phyloP scores from a whole-genome alignment of 2,113 vertebrate genomes.

The Albula goreensis region DNA sequence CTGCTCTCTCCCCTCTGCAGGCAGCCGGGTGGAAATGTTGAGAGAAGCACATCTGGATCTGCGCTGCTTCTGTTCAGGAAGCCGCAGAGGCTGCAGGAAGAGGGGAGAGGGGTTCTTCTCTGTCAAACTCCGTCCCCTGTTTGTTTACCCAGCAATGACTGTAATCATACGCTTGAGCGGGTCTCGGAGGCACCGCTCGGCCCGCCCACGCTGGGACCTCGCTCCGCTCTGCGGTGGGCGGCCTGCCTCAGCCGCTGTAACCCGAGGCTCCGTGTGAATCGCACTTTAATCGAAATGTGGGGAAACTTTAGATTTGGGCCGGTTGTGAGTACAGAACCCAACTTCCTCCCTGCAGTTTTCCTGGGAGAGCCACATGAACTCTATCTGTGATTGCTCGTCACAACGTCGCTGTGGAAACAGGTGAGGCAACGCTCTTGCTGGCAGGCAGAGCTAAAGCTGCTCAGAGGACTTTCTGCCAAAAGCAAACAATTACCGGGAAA shows the following conservation, averaged over 20 bases:
- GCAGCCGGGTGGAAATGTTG: not conserved
- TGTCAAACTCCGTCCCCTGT: constrained; percentile 34
- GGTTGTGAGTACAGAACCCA: constrained; percentile 24
- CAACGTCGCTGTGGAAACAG: constrained; percentile 10
- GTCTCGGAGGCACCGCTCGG: constrained; percentile 5
- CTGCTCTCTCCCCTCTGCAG: not conserved
- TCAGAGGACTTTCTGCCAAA: constrained; percentile 31
- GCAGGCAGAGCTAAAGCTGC: not conserved
- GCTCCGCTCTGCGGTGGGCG: not conserved
- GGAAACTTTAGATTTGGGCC: constrained; percentile 38
- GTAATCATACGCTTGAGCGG: constrained; percentile 42
- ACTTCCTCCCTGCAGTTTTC: constrained; percentile 32
- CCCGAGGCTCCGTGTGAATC: constrained; percentile 17
- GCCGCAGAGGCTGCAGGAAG: constrained; percentile 33
- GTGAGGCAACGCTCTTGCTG: constrained; percentile 7
- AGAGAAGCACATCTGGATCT: constrained; percentile 1
- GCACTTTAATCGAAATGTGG: constrained; percentile 35
- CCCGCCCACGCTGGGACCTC: constrained; percentile 8
- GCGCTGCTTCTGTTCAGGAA: constrained; percentile 13
- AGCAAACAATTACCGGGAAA: constrained; percentile 59
- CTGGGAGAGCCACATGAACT: constrained; percentile 26
- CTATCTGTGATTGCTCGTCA: constrained; percentile 12
- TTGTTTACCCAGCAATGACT: constrained; percentile 44
- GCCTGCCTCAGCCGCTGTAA: not conserved
- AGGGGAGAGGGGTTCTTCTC: constrained; percentile 40